Conservation (phyloP, 2,113 vertebrate species). For the Myiopsitta monachus region DNA sequence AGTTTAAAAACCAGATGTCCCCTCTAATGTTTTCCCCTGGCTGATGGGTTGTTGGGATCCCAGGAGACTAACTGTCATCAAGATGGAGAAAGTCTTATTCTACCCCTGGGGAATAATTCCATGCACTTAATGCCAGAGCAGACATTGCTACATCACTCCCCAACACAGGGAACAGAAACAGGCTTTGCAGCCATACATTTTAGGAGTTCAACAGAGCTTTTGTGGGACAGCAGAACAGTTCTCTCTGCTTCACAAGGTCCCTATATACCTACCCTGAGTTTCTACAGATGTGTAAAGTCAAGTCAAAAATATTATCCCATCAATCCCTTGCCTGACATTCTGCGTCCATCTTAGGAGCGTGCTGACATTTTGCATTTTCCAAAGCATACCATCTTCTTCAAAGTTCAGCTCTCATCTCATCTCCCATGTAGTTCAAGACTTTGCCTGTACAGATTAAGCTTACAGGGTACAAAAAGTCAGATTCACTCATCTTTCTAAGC, state of each 20-base stretch:
- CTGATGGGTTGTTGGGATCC: neutral
- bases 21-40: neutral
- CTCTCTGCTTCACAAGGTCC: neutral
- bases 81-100: neutral
- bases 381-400: neutral
- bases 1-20: neutral
- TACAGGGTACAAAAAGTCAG: neutral
- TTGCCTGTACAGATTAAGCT: neutral
- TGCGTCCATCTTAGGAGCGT: neutral
- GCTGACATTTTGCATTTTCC: neutral
- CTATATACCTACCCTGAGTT: neutral
- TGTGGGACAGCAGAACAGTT: neutral
- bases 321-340: neutral
- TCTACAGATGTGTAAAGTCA: neutral
- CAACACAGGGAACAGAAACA: neutral
- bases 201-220: neutral
- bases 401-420: neutral
- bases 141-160: neutral
- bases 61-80: neutral
- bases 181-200: neutral
- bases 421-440: neutral
- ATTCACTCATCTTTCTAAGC: neutral
- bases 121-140: neutral
- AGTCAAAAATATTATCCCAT: neutral
- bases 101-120: neutral